Evolutionary conservation across 1,140 invertebrate species (phyloP).

Genomic region (Pygmarrhopalites habei): DNA sequence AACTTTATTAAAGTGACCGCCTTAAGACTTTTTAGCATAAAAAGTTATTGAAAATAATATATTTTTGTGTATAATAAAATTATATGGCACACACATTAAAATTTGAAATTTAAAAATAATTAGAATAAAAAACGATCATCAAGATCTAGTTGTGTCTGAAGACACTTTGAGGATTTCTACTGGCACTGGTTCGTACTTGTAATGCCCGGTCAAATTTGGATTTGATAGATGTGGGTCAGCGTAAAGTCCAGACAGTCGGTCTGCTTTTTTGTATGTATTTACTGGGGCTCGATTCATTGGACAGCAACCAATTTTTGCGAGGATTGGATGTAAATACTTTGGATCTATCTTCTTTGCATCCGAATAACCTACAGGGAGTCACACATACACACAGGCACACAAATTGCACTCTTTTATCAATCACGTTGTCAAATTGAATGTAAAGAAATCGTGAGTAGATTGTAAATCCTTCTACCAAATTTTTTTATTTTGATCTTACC

Average conservation of each 20-base stretch:
- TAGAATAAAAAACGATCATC: no score
- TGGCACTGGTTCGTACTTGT: neutral
- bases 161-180: no score
- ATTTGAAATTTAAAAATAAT: no score
- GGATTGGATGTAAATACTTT: conserved; percentile 24
- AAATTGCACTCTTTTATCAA: neutral
- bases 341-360: conserved; percentile 9
- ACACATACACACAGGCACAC: neutral
- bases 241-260: neutral
- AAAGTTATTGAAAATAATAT: no score
- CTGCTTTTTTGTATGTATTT: neutral
- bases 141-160: no score
- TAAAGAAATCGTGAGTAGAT: neutral
- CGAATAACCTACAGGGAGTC: conserved; percentile 1
- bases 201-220: neutral
- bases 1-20: no score
- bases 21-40: no score
- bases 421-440: neutral
- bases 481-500: conserved; percentile 10
- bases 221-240: neutral
- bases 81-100: no score
- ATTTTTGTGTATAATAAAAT: no score
- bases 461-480: neutral
- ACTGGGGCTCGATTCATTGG: neutral
- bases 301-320: conserved; percentile 5